Percentiles rank a stretch among this genome's conserved stretches.
These are phyloP conservation scores for Catagonus wagneri DNA, from an alignment of 2,113 vertebrate species.

Conservation along the genomic window DNA sequence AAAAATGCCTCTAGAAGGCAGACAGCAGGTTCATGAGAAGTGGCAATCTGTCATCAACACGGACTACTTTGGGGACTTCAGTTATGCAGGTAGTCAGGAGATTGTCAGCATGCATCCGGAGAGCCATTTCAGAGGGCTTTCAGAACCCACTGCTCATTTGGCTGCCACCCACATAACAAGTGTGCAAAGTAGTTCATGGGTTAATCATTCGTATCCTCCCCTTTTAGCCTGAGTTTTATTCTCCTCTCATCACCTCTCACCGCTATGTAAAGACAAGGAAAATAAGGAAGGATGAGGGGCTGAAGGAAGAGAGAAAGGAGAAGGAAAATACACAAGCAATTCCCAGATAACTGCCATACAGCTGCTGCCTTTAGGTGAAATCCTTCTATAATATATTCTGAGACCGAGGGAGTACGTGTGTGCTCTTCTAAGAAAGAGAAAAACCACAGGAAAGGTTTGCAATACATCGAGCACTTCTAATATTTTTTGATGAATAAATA, in stretches of 20 bases:
- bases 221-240: background rate
- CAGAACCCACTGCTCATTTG: background rate
- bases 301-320: background rate
- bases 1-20: slow-evolving; percentile 69
- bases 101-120: background rate
- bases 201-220: background rate
- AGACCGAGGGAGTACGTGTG: background rate
- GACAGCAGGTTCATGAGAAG: slow-evolving; percentile 63
- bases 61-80: background rate
- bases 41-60: background rate
- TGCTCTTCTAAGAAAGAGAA: background rate
- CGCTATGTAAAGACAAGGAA: background rate
- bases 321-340: background rate
- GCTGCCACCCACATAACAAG: background rate
- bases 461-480: background rate
- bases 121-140: background rate
- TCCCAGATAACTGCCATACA: rapidly evolving
- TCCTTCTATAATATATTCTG: too few species aligned
- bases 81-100: background rate
- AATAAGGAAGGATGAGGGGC: background rate
- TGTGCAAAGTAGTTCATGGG: background rate
- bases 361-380: background rate
- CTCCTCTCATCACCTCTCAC: background rate
- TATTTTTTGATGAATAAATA: background rate
- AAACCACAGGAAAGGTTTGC: background rate